These are phyloP conservation scores for Zaprionus camerounensis DNA, from an alignment of 1,140 invertebrate species.

Conservation along the genomic window DNA sequence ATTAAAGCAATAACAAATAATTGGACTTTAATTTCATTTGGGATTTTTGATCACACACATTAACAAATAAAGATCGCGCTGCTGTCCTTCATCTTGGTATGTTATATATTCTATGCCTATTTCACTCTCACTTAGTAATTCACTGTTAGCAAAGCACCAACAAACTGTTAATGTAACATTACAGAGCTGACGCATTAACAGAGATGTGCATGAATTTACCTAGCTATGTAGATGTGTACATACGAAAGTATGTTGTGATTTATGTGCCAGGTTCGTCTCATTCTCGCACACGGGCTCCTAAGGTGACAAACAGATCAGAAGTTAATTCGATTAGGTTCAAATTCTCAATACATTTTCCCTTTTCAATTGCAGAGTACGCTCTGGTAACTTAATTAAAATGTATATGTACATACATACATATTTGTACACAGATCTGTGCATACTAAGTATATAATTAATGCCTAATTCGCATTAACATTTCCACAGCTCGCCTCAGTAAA, in stretches of 20 bases:
- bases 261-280: not conserved
- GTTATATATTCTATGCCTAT: not conserved
- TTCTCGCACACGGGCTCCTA: too few species aligned
- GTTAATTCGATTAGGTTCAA: not conserved
- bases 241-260: not conserved
- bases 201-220: not conserved
- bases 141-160: too few species aligned
- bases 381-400: not conserved
- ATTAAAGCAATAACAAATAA: not conserved
- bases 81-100: not conserved
- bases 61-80: not conserved
- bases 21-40: not conserved
- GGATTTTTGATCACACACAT: not conserved
- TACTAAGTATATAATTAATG: not conserved
- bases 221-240: too few species aligned
- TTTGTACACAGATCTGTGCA: not conserved
- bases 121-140: not conserved
- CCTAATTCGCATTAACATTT: slow-evolving; percentile 32
- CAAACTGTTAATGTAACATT: not conserved
- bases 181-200: not conserved
- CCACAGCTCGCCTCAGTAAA: slow-evolving; percentile 42
- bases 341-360: not conserved
- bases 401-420: not conserved
- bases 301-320: not conserved
- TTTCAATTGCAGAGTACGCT: not conserved